Evolutionary conservation across 2,113 vertebrate genomes (phyloP), one percentile per base, ranked within the genome.

Genomic region (Sula dactylatra): DNA sequence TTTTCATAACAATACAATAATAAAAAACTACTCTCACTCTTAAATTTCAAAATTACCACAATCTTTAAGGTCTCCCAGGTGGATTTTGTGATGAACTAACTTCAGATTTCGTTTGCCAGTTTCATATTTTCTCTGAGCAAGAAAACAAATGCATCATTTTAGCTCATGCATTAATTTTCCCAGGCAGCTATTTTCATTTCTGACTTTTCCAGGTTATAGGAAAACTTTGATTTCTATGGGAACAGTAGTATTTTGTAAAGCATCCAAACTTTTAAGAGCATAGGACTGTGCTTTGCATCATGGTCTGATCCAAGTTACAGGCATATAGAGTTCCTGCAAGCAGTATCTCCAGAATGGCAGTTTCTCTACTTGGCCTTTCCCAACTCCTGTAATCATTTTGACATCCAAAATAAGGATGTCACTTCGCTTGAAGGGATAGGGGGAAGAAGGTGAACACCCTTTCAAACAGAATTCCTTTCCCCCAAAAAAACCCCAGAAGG

Each of bases 181-280:
- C 73, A 62, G 69, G 42, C 64, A 96, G 79, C 32, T 93, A 32
- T 93, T 92, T 94, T 94, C 7, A 88, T 93, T 94, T 93, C 72
- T 90, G 71, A 38, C 45, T 96, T 91, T 94, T 85, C 59, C 69
- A 79, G 70, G 73, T 93, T 95, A 76, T 78, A 79, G 58, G 83
- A 89, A 95, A 92, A 29, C 45, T 78, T 76, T 55, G n/a, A 94
- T 95, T 94, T 95, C 92, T 92, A 61, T 97, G 88, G 78, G 81
- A 94, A 84, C 20, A 0, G 78, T 91, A 77, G n/a, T 85, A 74
- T 93, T 96, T 88, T 93, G 89, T 94, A 92, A 91, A 88, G 52
- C 76, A 67, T 95, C 71, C 76, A 93, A 64, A 86, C 56, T 84
- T 95, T 77, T 70, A 81, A 85, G 78, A 94, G 77, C 55, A 56